Evolutionary conservation across 2,113 vertebrate species (phyloP), one percentile per base, ranked within the genome.

Genomic region (Mesembrinibis cayennensis): DNA sequence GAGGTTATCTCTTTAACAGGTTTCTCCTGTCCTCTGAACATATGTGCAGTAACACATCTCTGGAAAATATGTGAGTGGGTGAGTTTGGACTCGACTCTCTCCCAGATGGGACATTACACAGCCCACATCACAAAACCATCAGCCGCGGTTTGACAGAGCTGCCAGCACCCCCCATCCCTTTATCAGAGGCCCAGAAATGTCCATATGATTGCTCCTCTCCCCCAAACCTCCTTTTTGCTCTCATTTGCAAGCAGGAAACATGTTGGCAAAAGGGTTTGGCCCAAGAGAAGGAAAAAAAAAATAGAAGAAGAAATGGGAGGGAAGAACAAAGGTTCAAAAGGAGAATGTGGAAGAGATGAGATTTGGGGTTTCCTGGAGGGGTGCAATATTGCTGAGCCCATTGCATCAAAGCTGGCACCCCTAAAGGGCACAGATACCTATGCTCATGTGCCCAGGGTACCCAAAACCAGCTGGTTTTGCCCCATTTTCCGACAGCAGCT

Each of bases 51-150:
- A 78, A 96, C 87, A 93, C 61, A 42, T 47, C 82, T 81, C 95
- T 67, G 85, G 89, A 94, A 96, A 96, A 93, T 90, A 89, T 95
- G 84, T 92, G 95, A 97, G 97, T 95, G 95, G 96, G 95, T 87
- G 94, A 94, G 90, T 72, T 96, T 97, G 97, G 96, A 82, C 63
- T 58, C 70, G 1, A 18, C 82, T 94, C 92, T 6, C 66, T 95
- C 95, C 93, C 97, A 97, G 97, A 85, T 92, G 92, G 91, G 93
- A 89, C 83, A 40, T 96, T 85, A 76, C 91, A 83, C 91, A 93
- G 90, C 90, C 89, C 95, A 91, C 93, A 93, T 94, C 97, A 93
- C 93, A 95, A 89, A 95, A 36, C 52, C 95, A 65, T 94, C 91
- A 89, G 72, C 65, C 6, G 1, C 3, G 3, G 87, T 70, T 81